A percentile compares a stretch with the other conserved stretches of the same genome.
These are phyloP conservation scores for Anastatus disparis DNA, from an alignment of 1,140 invertebrate genomes.

Conservation along the genomic window DNA sequence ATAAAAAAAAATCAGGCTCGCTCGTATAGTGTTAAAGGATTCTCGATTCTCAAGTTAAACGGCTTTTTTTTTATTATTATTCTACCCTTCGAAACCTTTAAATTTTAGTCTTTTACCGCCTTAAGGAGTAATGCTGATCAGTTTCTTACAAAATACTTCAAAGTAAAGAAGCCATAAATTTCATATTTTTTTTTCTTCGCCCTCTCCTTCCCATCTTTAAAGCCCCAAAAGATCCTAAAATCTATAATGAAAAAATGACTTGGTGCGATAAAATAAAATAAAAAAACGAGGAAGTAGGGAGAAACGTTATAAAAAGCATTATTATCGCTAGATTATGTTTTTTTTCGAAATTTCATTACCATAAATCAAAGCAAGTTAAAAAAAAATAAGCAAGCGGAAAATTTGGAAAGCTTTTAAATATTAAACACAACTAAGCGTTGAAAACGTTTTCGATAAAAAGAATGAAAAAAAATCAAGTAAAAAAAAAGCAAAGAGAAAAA, in stretches of 20 bases:
- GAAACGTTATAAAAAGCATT: no score
- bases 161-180: conserved; percentile 36
- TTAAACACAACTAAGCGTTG: no score
- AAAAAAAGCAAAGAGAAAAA: not conserved
- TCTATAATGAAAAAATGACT: not conserved
- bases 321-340: no score
- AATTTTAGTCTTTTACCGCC: conserved; percentile 28
- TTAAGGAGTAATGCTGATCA: conserved; percentile 26
- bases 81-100: conserved; percentile 9
- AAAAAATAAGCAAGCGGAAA: no score
- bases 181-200: not conserved
- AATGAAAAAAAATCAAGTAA: not conserved
- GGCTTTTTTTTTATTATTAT: no score
- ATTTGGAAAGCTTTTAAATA: no score
- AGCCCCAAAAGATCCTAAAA: no score
- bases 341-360: no score
- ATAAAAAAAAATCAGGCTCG: conserved; percentile 17
- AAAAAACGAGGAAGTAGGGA: not conserved
- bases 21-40: conserved; percentile 20
- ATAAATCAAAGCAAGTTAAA: no score
- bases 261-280: not conserved
- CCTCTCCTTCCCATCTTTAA: not conserved
- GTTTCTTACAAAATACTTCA: conserved; percentile 34
- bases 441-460: no score
- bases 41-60: conserved; percentile 29